Percentiles rank a stretch among this genome's conserved stretches.
Conservation (phyloP, 2,797 vertebrate species). For the Alectoris magna region DNA sequence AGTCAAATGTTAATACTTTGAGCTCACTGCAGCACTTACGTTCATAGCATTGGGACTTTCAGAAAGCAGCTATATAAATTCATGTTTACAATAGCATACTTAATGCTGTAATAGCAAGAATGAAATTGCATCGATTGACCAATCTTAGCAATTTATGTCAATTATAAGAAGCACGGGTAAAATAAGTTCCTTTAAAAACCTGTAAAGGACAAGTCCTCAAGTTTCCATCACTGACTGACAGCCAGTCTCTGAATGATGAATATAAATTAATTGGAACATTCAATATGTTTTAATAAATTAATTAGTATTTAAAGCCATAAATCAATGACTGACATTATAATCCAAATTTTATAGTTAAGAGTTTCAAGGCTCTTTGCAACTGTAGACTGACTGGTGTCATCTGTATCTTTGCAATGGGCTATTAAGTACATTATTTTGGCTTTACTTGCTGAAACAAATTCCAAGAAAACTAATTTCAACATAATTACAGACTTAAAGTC, state of each 20-base stretch:
- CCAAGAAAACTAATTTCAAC: not conserved
- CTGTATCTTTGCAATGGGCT: not conserved
- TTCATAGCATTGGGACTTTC: not conserved
- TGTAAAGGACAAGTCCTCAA: not conserved
- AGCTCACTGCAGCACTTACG: not conserved
- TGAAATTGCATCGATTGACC: not conserved
- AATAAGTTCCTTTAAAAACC: not conserved
- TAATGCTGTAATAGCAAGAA: not conserved
- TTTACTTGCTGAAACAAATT: not conserved
- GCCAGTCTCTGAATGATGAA: not conserved
- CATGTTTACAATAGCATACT: not conserved
- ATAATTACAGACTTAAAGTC: not conserved
- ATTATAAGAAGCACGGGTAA: not conserved
- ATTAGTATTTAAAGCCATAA: constrained; percentile 9
- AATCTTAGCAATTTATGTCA: not conserved
- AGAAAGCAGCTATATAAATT: not conserved
- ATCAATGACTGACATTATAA: constrained; percentile 36
- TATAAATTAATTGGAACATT: constrained; percentile 26
- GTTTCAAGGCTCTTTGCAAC: not conserved
- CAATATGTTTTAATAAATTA: constrained; percentile 49
- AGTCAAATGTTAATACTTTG: not conserved
- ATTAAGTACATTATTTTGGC: not conserved
- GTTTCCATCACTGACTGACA: not conserved
- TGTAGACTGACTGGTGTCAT: not conserved
- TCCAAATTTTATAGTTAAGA: constrained; percentile 13